Evolutionary conservation across 23 tunicate genomes (phyloP).

Genomic region (Corella eumyota): DNA sequence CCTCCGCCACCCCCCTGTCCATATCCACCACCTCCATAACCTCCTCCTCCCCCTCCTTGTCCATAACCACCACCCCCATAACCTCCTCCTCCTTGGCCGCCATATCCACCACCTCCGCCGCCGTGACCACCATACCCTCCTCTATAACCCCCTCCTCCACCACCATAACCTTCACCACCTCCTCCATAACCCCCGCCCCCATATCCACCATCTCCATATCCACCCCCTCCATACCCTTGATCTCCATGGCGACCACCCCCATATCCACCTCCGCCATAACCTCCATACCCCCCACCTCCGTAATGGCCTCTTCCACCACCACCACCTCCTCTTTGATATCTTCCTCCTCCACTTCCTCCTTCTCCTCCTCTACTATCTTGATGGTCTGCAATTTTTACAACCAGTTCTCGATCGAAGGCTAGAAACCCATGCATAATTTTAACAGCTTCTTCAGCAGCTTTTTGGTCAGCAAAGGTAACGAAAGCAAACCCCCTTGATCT

Average conservation of each 20-base stretch:
- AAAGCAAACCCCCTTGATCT: constrained; percentile 30
- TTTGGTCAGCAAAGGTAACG: constrained; percentile 12
- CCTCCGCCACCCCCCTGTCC: neutral
- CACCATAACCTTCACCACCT: neutral
- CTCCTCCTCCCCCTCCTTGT: neutral
- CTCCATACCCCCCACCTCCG: neutral
- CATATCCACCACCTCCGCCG: no score
- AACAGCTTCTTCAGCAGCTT: constrained; percentile 27
- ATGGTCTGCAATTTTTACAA: constrained; percentile 13
- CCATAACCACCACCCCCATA: constrained; percentile 3
- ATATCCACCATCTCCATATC: constrained; percentile 4
- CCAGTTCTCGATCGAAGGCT: constrained; percentile 14
- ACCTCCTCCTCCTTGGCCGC: no score
- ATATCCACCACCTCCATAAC: constrained; percentile 2
- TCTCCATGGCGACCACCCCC: neutral
- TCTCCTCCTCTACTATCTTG: constrained; percentile 24
- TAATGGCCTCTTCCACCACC: neutral
- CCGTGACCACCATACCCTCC: neutral
- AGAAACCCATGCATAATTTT: constrained; percentile 13
- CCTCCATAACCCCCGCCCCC: constrained; percentile 9
- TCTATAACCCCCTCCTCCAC: neutral
- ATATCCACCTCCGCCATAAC: neutral
- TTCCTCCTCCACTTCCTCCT: constrained; percentile 3
- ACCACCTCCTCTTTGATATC: neutral
- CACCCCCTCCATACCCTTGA: neutral